A percentile compares a stretch with the other conserved stretches of the same genome.
Evolutionary conservation across 1,140 invertebrate genomes (phyloP).

Genomic region (Atta colombica): DNA sequence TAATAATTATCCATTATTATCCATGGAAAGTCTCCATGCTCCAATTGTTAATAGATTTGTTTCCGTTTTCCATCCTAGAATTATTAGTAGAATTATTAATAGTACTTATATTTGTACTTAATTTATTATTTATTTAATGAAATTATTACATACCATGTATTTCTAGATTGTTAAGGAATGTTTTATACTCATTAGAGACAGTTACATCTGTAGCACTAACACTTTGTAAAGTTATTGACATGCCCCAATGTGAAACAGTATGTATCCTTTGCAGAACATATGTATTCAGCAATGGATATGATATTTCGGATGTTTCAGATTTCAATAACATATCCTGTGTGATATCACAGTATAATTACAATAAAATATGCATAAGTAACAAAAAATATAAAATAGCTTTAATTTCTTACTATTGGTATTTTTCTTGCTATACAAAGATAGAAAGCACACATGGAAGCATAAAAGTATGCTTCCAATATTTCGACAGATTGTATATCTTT

Average conservation of each 20-base stretch:
- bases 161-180: constrained; percentile 84
- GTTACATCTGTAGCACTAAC: constrained; percentile 55
- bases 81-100: not conserved
- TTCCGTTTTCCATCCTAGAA: constrained; percentile 87
- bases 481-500: constrained; percentile 82
- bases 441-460: constrained; percentile 85
- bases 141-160: constrained; percentile 79
- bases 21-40: constrained; percentile 80
- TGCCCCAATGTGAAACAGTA: constrained; percentile 48
- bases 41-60: constrained; percentile 86
- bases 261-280: constrained; percentile 74
- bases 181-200: constrained; percentile 83
- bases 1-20: not conserved
- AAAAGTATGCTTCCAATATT: constrained; percentile 87
- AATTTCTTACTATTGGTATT: constrained; percentile 67
- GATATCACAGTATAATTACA: not conserved
- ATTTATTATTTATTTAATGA: constrained; percentile 12
- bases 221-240: constrained; percentile 63
- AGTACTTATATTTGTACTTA: constrained; percentile 34
- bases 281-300: constrained; percentile 70
- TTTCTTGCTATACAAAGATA: constrained; percentile 66
- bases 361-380: not conserved
- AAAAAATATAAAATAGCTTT: not conserved
- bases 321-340: constrained; percentile 58
- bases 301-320: constrained; percentile 61